Evolutionary conservation across 2,797 vertebrate genomes (phyloP).

Genomic region (Rhynchotus rufescens): DNA sequence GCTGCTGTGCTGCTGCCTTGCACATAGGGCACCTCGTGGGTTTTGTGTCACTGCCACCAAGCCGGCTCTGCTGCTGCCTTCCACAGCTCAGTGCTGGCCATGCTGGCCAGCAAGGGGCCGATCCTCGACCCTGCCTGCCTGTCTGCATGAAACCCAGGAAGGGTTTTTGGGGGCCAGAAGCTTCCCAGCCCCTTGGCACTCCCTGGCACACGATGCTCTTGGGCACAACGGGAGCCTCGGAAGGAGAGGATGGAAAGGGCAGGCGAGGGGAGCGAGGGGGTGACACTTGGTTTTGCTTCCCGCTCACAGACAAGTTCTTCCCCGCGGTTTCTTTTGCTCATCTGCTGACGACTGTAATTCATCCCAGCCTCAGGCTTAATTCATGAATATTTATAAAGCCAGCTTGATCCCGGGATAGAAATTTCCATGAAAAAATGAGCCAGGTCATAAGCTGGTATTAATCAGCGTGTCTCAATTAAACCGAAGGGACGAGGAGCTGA

Average conservation of each 20-base stretch:
- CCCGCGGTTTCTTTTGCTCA: background rate
- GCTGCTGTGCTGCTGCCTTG: no score
- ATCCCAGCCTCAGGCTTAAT: conserved; percentile 19
- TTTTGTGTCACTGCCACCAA: no score
- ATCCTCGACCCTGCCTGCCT: no score
- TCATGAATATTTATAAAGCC: conserved; percentile 45
- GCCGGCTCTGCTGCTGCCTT: no score
- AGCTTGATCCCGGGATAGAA: conserved; percentile 18
- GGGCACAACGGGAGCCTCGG: accelerated
- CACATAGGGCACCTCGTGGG: no score
- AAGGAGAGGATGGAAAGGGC: background rate
- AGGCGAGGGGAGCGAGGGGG: background rate
- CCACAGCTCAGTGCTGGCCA: no score
- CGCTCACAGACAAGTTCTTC: background rate
- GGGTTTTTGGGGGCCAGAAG: background rate
- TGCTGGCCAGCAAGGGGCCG: no score
- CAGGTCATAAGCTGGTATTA: background rate
- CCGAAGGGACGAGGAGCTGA: background rate
- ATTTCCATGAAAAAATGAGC: conserved; percentile 14
- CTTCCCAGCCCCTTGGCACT: background rate
- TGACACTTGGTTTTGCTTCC: background rate
- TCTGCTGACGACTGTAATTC: background rate
- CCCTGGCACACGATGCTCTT: background rate
- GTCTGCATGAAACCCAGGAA: background rate
- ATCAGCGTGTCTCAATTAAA: background rate